These are phyloP conservation scores for Gephyroberyx darwinii DNA, from an alignment of 2,797 vertebrate species.

Conservation along the genomic window DNA sequence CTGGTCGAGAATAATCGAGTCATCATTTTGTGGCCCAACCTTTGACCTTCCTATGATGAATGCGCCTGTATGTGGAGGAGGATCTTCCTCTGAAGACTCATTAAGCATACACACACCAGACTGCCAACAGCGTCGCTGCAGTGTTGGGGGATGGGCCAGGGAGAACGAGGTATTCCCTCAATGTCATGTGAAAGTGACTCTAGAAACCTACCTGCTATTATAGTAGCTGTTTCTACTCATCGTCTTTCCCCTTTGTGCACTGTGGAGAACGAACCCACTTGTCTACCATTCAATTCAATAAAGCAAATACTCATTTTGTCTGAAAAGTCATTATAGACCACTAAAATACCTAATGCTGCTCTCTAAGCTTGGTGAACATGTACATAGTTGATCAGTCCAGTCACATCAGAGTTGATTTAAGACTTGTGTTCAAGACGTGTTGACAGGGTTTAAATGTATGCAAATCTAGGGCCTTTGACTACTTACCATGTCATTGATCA, in stretches of 20 bases:
- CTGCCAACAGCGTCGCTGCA: slow-evolving; percentile 27
- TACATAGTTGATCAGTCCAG: background rate
- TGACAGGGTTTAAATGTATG: slow-evolving; percentile 39
- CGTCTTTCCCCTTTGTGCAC: slow-evolving; percentile 24
- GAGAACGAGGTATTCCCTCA: slow-evolving; percentile 41
- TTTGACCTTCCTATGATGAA: slow-evolving; percentile 72
- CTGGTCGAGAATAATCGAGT: slow-evolving; percentile 63
- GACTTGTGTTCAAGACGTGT: slow-evolving; percentile 10
- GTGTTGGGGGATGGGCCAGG: slow-evolving; percentile 61
- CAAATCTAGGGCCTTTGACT: slow-evolving; percentile 43
- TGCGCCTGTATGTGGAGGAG: slow-evolving; percentile 63
- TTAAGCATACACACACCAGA: slow-evolving; percentile 66
- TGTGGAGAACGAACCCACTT: slow-evolving; percentile 7
- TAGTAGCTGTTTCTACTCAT: slow-evolving; percentile 14
- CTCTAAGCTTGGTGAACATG: background rate
- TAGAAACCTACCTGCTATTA: slow-evolving; percentile 18
- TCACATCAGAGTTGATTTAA: slow-evolving; percentile 5
- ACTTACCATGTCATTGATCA: slow-evolving; percentile 48
- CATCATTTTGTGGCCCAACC: slow-evolving; percentile 60
- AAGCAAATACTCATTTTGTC: slow-evolving; percentile 22
- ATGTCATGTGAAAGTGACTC: slow-evolving; percentile 44
- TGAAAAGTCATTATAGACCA: slow-evolving; percentile 36
- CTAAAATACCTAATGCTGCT: slow-evolving; percentile 1
- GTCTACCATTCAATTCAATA: slow-evolving; percentile 5
- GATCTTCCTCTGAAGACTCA: slow-evolving; percentile 51